phyloP scores from a whole-genome alignment of 2,888 invertebrate genomes.

The Nemapogon koenigi region DNA sequence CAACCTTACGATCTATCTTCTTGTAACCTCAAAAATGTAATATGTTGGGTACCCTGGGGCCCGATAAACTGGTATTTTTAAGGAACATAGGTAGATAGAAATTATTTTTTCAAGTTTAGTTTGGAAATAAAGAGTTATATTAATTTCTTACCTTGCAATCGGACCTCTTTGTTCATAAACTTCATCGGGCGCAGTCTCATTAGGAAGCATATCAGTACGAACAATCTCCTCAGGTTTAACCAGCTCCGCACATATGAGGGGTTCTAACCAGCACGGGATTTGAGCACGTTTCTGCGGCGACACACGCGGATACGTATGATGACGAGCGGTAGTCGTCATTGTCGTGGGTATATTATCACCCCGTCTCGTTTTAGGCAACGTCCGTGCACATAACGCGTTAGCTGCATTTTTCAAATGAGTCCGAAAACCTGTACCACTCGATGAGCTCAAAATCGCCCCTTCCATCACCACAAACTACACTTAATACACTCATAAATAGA shows the following conservation, averaged over 20 bases:
- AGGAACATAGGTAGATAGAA: background rate
- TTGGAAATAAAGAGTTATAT: background rate
- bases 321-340: conserved; percentile 32
- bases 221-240: background rate
- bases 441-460: conserved; percentile 57
- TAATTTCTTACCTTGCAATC: conserved; percentile 39
- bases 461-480: conserved; percentile 42
- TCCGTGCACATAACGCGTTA: conserved; percentile 50
- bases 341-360: conserved; percentile 32
- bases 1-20: too few species aligned
- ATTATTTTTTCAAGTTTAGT: background rate
- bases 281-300: conserved; percentile 42
- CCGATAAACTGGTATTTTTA: background rate
- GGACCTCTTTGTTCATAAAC: conserved; percentile 38
- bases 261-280: conserved; percentile 45
- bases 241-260: conserved; percentile 27
- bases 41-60: too few species aligned
- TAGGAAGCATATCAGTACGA: background rate
- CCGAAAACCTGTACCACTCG: conserved; percentile 50
- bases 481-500: too few species aligned
- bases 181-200: background rate
- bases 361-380: conserved; percentile 49
- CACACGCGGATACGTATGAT: conserved; percentile 51
- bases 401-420: conserved; percentile 56
- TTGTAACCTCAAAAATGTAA: too few species aligned